Evolutionary conservation across 2,113 vertebrate genomes (phyloP), one percentile per base, ranked within the genome.

Genomic region (Pristiophorus japonicus): DNA sequence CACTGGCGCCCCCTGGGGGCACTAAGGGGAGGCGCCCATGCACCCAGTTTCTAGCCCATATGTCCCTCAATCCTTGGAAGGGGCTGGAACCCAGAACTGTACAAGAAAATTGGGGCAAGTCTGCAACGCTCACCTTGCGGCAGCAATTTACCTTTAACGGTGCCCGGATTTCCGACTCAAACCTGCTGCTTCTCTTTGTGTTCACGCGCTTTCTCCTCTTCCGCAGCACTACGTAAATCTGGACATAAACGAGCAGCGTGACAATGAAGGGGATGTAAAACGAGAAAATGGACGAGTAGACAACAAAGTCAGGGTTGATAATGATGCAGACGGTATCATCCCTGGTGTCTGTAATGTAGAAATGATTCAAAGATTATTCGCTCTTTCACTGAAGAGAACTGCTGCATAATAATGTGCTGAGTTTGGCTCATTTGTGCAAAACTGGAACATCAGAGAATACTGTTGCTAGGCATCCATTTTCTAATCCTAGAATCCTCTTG

Each of bases 231-330:
- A 98, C 96, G 96, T 98, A 98, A 96, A 98, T 98, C 97, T 98
- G 98, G 95, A 98, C 97, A 1, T 98, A 98, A 85, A 98, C 98
- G 96, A 98, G 97, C 97, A 98, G 97, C 0, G 98, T 98, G 81
- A 98, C 97, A 0, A 98, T 98, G 97, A 98, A 98, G 96, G 98
- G 98, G 34, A 97, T 98, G n/a, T 98, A 98, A 97, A 98, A 98
- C 95, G 98, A 98, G 95, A 98, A 98, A 14, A 98, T 97, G 75
- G 98, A 98, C 90, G 98, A 98, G 96, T 98, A 98, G 96, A 98
- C 97, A 73, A 98, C 98, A 45, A 98, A 98, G 96, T 98, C 98
- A 0, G 98, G 98, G 59, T 98, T 98, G 97, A 97, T 97, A 5
- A 98, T 98, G 97, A 98, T 96, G 97, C 98, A 98, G 96, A 91